Evolutionary conservation across 2,113 vertebrate species (phyloP).

Genomic region (Vicugna pacos): DNA sequence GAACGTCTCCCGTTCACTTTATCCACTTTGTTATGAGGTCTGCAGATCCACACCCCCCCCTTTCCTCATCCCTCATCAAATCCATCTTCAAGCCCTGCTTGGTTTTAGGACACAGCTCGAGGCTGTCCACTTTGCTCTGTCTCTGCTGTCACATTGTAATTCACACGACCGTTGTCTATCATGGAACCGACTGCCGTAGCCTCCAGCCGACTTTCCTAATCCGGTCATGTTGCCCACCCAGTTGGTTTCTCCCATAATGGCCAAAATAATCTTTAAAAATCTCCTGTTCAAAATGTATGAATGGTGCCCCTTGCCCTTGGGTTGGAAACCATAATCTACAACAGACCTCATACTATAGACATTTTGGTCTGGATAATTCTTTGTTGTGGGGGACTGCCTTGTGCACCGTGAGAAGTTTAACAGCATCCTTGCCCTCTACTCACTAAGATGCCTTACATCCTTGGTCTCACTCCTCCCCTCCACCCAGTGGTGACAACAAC

Average conservation of each 20-base stretch:
- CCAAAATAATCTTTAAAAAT: background rate
- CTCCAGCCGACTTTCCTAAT: background rate
- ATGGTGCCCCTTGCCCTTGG: background rate
- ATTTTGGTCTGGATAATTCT: constrained; percentile 33
- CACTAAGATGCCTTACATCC: background rate
- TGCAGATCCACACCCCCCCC: background rate
- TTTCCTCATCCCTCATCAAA: background rate
- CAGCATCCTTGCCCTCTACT: background rate
- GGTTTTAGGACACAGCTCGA: background rate
- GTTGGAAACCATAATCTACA: background rate
- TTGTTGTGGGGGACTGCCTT: background rate
- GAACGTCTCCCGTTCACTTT: background rate
- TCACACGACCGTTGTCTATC: background rate
- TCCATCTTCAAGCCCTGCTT: background rate
- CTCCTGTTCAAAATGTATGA: background rate
- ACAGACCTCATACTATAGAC: background rate
- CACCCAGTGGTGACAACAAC: background rate
- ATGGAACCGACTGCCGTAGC: background rate
- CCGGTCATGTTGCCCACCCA: background rate
- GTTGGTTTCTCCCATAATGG: background rate
- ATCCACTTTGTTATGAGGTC: background rate
- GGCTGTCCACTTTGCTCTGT: background rate
- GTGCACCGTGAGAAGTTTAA: background rate
- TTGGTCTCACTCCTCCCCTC: background rate
- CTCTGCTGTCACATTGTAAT: background rate